Percentiles rank a stretch among this genome's conserved stretches.
Evolutionary conservation across 1,140 invertebrate genomes (phyloP).

Genomic region (Batillaria attramentaria): DNA sequence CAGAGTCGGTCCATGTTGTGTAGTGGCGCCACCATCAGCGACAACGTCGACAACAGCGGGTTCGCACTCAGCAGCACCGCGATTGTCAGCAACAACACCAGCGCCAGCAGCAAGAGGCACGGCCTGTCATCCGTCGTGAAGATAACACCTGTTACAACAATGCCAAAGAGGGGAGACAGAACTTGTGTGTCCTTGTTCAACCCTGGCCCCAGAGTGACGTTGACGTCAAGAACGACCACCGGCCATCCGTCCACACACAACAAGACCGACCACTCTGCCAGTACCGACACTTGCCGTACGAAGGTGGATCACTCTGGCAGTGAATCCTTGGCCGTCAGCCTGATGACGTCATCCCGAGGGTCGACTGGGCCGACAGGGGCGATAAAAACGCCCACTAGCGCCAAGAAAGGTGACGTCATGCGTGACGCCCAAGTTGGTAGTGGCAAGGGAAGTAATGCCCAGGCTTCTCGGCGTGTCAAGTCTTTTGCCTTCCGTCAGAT

Average conservation of each 20-base stretch:
- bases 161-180: background rate
- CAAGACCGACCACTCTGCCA: background rate
- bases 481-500: background rate
- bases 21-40: background rate
- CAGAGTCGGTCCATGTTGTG: background rate
- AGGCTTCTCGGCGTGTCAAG: background rate
- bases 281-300: no score
- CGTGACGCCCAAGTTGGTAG: constrained; percentile 1
- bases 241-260: background rate
- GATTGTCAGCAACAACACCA: background rate
- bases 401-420: background rate
- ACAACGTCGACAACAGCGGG: constrained; percentile 8
- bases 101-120: constrained; percentile 2
- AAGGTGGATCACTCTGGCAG: background rate
- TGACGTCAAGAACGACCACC: constrained; percentile 5
- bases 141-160: background rate
- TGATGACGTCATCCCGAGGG: background rate
- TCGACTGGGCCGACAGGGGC: background rate
- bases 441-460: background rate
- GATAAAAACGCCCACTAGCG: background rate
- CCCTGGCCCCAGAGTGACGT: background rate
- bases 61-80: background rate
- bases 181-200: background rate
- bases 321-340: background rate
- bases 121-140: background rate